Evolutionary conservation across 2,888 invertebrate species (phyloP), one percentile per base, ranked within the genome.

Genomic region (Tetanocera ferruginea): DNA sequence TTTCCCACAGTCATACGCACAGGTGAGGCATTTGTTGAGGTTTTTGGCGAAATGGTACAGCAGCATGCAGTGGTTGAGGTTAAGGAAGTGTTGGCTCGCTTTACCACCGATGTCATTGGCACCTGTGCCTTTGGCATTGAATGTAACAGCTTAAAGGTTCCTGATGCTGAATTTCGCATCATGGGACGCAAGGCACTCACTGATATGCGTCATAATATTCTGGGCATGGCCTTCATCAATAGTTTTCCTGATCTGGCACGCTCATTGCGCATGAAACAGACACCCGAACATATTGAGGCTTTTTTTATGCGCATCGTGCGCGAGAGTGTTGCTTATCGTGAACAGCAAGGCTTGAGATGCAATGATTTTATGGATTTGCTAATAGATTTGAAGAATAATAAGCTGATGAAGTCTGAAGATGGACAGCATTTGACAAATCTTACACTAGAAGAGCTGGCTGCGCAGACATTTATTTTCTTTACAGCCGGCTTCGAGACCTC

Each of bases 381-480:
- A 79, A 83, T 90, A 17, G 88, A 90, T 37, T 81, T 86, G 73
- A 88, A 87, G 81, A 90, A 88, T 57, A 82, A 80, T 2, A 79
- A 76, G 0, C 14, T 80, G 0, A 57, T 83, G 23, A 82, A 79
- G 17, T 78, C 81, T 0, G 82, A 89, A 9, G 60, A 80, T 0
- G 84, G 82, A 0, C 81, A 83, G 31, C 81, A 81, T 3, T 49
- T 83, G 43, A 78, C 78, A 5, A 83, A 81, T 28, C 60, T 86
- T 0, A 83, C 83, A 0, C 85, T 91, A 4, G 88, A 91, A 1
- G 83, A 92, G 52, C 83, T 93, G 1, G 88, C 91, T 0, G 90
- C 92, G 0, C 92, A 93, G 78, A 91, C 92, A 14, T 89, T 91
- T 37, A 85, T 91, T 0, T 92, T 93, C 79, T 91, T 91, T 79